Evolutionary conservation across 2,797 vertebrate species (phyloP).

Genomic region (Hydrophis major): DNA sequence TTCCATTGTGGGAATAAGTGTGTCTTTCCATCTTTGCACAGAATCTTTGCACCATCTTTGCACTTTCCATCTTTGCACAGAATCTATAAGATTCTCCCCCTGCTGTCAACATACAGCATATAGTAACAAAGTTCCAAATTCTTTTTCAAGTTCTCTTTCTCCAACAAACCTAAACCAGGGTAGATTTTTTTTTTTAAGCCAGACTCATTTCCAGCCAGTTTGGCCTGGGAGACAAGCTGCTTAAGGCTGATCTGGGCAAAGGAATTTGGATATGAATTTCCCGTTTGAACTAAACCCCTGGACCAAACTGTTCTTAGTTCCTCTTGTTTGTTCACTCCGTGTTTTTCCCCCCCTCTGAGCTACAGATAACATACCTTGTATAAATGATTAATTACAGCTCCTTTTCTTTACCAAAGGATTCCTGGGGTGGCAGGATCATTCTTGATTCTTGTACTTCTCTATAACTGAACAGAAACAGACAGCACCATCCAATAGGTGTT

Average conservation of each 20-base stretch:
- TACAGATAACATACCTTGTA: not conserved
- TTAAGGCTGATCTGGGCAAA: not conserved
- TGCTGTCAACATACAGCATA: not conserved
- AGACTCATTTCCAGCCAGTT: not conserved
- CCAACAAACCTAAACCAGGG: not conserved
- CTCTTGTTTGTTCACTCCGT: not conserved
- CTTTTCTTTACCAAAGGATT: conserved; percentile 4
- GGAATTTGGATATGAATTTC: not conserved
- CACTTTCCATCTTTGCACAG: not conserved
- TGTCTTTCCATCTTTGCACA: not conserved
- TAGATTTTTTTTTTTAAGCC: not conserved
- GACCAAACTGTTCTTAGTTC: not conserved
- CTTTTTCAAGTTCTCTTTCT: not conserved
- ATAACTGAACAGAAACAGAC: not conserved
- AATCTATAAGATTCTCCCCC: not conserved
- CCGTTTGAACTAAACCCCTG: not conserved
- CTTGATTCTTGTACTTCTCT: not conserved
- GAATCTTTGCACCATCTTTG: too few relatives aligned
- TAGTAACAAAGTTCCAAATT: not conserved
- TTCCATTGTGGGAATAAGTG: not conserved
- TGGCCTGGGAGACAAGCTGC: not conserved
- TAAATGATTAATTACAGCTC: conserved; percentile 24
- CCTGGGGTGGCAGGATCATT: not conserved
- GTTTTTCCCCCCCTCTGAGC: not conserved
- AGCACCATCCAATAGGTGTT: not conserved